Conservation (phyloP, 2,888 invertebrate genomes). For the Synergus laeviventris region DNA sequence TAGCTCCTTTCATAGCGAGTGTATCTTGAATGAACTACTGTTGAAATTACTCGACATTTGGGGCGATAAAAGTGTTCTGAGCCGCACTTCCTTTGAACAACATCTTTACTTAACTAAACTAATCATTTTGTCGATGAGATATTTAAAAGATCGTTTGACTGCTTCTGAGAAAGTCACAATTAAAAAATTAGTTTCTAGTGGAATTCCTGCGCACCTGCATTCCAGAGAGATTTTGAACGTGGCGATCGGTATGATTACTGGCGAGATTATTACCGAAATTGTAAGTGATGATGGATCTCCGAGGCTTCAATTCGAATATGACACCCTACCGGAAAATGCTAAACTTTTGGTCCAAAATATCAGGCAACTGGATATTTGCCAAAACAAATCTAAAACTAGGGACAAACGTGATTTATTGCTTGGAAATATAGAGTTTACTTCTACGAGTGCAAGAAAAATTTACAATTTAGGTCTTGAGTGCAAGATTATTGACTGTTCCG, state of each 20-base stretch:
- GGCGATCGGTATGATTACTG: slow-evolving; percentile 85
- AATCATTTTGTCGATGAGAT: slow-evolving; percentile 80
- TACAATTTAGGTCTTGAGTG: slow-evolving; percentile 65
- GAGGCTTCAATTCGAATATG: slow-evolving; percentile 83
- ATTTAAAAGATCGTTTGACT: slow-evolving; percentile 68
- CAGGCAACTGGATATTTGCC: slow-evolving; percentile 58
- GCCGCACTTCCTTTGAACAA: slow-evolving; percentile 82
- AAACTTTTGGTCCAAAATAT: slow-evolving; percentile 77
- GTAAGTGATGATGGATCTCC: slow-evolving; percentile 74
- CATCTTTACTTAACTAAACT: slow-evolving; percentile 84
- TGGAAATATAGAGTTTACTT: slow-evolving; percentile 58
- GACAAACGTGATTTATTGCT: slow-evolving; percentile 14
- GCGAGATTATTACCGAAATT: slow-evolving; percentile 79
- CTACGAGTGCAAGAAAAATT: slow-evolving; percentile 61
- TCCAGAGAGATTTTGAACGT: slow-evolving; percentile 80
- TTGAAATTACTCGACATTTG: slow-evolving; percentile 81
- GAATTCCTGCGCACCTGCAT: slow-evolving; percentile 84
- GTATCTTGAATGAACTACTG: slow-evolving; percentile 76
- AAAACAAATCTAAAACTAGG: slow-evolving; percentile 17
- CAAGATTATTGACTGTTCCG: slow-evolving; percentile 53
- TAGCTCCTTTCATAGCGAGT: slow-evolving; percentile 69
- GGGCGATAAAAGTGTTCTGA: slow-evolving; percentile 82
- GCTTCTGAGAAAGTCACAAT: slow-evolving; percentile 70
- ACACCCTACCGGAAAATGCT: slow-evolving; percentile 77
- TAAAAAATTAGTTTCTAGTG: slow-evolving; percentile 79